Conservation (phyloP, 2,888 invertebrate genomes). For the Patella ulyssiponensis region DNA sequence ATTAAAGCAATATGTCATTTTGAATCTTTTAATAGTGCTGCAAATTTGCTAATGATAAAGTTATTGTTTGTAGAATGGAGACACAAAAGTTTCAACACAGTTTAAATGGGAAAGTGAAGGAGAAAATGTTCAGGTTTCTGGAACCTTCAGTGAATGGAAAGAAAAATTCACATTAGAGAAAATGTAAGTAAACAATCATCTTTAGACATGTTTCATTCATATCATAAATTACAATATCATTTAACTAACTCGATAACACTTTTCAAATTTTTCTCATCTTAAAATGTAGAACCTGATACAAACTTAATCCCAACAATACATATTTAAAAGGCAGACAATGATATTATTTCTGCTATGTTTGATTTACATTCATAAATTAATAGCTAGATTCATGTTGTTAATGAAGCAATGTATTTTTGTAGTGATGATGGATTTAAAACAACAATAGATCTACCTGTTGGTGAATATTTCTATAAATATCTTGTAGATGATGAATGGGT, state of each 20-base stretch:
- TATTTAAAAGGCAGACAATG: not conserved
- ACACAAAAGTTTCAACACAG: constrained; percentile 43
- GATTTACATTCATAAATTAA: too few species aligned
- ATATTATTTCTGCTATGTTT: too few species aligned
- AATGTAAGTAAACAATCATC: constrained; percentile 41
- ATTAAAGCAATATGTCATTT: too few species aligned
- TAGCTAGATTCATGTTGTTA: not conserved
- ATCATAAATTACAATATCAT: too few species aligned
- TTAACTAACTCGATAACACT: too few species aligned
- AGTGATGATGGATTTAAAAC: constrained; percentile 55
- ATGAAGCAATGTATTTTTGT: constrained; percentile 20
- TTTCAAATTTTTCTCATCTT: too few species aligned
- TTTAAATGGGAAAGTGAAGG: constrained; percentile 59
- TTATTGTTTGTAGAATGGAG: constrained; percentile 21
- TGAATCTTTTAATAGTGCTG: too few species aligned
- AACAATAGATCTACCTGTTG: constrained; percentile 52
- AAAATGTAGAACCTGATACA: too few species aligned
- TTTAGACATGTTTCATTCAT: too few species aligned
- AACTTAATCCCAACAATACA: not conserved
- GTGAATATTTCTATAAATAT: constrained; percentile 60
- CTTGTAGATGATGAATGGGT: constrained; percentile 63
- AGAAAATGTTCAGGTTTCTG: constrained; percentile 53
- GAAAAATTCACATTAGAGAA: constrained; percentile 55
- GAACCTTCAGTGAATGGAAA: constrained; percentile 60
- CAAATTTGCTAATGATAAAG: too few species aligned